These are phyloP conservation scores for Tamias sibiricus DNA, from an alignment of 2,113 vertebrate species.

Conservation along the genomic window DNA sequence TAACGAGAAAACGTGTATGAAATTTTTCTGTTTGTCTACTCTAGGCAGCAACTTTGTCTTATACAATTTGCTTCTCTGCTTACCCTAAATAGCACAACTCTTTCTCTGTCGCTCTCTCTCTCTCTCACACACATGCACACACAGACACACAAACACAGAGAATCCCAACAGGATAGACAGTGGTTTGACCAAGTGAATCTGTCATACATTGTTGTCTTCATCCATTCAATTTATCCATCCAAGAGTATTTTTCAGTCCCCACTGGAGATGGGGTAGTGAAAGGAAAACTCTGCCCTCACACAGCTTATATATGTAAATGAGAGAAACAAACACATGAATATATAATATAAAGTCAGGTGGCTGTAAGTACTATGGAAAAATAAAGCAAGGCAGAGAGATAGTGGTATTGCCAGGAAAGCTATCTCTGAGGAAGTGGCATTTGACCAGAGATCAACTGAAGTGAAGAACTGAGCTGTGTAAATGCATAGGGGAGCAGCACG, in stretches of 20 bases:
- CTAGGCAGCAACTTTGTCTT: background rate
- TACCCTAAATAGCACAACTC: background rate
- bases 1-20: background rate
- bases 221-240: background rate
- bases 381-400: background rate
- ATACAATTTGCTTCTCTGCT: background rate
- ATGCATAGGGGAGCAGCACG: background rate
- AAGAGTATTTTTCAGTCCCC: conserved; percentile 35
- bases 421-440: background rate
- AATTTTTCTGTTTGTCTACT: background rate
- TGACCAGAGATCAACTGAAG: background rate
- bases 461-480: background rate
- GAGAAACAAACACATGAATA: background rate
- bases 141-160: background rate
- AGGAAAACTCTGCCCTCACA: background rate
- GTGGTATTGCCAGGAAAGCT: background rate
- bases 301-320: background rate
- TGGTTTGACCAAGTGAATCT: background rate
- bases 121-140: background rate
- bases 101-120: background rate
- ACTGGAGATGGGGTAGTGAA: background rate
- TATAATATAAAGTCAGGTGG: background rate
- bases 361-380: background rate
- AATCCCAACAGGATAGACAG: background rate
- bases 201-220: background rate